Evolutionary conservation across 2,888 invertebrate species (phyloP).

Genomic region (Drosophila formosana): DNA sequence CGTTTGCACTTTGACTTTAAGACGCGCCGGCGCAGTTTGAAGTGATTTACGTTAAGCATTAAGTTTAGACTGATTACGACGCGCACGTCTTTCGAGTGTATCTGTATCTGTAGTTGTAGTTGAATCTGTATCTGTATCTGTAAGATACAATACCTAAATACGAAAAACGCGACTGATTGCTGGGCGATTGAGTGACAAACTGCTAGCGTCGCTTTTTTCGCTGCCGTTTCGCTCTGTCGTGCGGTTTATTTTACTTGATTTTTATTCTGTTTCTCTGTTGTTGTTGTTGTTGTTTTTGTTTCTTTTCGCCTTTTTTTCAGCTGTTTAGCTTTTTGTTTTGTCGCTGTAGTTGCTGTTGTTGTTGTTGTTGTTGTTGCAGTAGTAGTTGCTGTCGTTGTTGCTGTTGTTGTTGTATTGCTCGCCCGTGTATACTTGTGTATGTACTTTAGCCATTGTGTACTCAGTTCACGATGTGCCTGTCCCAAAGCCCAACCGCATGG

Average conservation of each 20-base stretch:
- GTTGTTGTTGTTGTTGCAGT: constrained; percentile 22
- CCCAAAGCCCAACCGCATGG: constrained; percentile 50
- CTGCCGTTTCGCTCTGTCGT: constrained; percentile 62
- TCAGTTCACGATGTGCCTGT: constrained; percentile 67
- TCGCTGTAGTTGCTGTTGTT: constrained; percentile 29
- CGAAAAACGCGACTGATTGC: constrained; percentile 68
- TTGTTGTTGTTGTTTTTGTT: constrained; percentile 11
- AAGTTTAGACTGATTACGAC: constrained; percentile 23
- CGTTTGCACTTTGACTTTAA: constrained; percentile 32
- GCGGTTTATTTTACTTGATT: constrained; percentile 73
- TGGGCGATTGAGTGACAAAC: constrained; percentile 77
- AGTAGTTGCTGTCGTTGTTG: constrained; percentile 29
- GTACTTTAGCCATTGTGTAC: constrained; percentile 77
- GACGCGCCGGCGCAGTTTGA: constrained; percentile 46
- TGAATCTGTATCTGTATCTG: constrained; percentile 33
- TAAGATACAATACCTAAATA: constrained; percentile 40
- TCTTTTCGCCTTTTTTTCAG: constrained; percentile 27
- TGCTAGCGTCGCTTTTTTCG: constrained; percentile 68
- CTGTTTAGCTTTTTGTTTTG: constrained; percentile 47
- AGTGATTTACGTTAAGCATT: constrained; percentile 7
- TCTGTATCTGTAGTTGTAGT: constrained; percentile 9
- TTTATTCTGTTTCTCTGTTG: constrained; percentile 40
- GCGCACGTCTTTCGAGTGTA: constrained; percentile 34
- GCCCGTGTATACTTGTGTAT: constrained; percentile 42
- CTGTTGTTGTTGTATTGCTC: constrained; percentile 40